Evolutionary conservation across 2,113 vertebrate genomes (phyloP).

Genomic region (Fulica atra): DNA sequence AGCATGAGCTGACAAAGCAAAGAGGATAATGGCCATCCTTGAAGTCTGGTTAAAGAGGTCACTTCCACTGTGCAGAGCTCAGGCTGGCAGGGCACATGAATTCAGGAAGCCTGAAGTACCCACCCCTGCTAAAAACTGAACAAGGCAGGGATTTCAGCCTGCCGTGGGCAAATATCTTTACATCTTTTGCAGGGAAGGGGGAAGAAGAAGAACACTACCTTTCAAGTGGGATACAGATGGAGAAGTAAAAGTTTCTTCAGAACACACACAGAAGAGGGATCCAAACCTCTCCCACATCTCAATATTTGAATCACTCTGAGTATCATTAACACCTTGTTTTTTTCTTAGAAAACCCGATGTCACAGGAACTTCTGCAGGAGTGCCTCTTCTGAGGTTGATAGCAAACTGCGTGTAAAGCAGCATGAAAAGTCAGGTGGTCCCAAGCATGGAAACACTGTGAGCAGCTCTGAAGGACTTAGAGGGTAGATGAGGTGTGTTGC

Average conservation of each 20-base stretch:
- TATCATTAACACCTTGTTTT: background rate
- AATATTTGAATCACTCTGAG: background rate
- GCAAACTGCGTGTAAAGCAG: background rate
- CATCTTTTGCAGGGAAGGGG: background rate
- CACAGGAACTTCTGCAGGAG: background rate
- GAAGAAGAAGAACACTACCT: background rate
- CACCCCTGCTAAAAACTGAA: background rate
- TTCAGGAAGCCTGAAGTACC: background rate
- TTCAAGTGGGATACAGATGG: background rate
- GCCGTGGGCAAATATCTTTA: background rate
- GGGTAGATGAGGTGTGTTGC: background rate
- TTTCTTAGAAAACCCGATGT: background rate
- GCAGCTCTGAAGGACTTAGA: background rate
- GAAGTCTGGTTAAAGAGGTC: conserved; percentile 6
- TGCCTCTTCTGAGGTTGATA: background rate
- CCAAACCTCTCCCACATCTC: background rate
- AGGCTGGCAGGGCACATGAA: background rate
- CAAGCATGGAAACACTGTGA: background rate
- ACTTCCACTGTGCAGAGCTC: background rate
- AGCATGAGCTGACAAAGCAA: background rate
- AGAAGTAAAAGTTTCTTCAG: background rate
- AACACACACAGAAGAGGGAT: background rate
- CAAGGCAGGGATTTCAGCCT: background rate
- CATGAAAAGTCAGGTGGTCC: background rate
- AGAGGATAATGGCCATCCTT: background rate